phyloP scores from a whole-genome alignment of 35 echinoderm and acorn worm genomes.

The Apostichopus parvimensis region DNA sequence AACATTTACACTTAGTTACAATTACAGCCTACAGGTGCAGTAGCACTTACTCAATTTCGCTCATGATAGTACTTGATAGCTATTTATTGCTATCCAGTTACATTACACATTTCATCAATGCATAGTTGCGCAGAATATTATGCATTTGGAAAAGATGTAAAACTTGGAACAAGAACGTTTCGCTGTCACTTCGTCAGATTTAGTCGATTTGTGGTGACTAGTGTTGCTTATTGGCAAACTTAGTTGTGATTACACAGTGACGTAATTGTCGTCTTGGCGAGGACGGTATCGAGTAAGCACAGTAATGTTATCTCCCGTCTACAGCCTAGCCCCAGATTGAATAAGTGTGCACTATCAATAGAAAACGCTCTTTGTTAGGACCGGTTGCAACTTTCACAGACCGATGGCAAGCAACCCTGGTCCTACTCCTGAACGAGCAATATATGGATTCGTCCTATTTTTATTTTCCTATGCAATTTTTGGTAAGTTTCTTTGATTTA shows the following conservation, averaged over 20 bases:
- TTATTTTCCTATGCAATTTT: constrained; percentile 63
- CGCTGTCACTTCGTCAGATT: background rate
- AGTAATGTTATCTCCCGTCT: too few species aligned
- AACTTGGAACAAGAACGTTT: background rate
- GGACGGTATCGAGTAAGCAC: too few species aligned
- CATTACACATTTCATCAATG: too few species aligned
- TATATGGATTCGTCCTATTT: constrained; percentile 81
- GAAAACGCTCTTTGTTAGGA: too few species aligned
- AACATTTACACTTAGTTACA: background rate
- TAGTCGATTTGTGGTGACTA: background rate
- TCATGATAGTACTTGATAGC: background rate
- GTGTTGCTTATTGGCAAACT: too few species aligned
- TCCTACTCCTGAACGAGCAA: constrained; percentile 83
- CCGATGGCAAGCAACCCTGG: constrained; percentile 55
- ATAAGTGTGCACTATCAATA: too few species aligned
- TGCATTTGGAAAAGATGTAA: too few species aligned
- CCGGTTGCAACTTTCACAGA: too few species aligned
- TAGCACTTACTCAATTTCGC: background rate
- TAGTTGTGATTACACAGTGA: background rate
- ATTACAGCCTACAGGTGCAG: background rate
- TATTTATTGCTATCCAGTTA: background rate
- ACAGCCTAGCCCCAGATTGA: too few species aligned
- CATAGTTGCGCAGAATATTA: too few species aligned
- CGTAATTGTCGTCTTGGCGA: background rate
- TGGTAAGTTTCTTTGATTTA: constrained; percentile 31